phyloP scores from a whole-genome alignment of 2,888 invertebrate genomes.

The Cordilura impudica region DNA sequence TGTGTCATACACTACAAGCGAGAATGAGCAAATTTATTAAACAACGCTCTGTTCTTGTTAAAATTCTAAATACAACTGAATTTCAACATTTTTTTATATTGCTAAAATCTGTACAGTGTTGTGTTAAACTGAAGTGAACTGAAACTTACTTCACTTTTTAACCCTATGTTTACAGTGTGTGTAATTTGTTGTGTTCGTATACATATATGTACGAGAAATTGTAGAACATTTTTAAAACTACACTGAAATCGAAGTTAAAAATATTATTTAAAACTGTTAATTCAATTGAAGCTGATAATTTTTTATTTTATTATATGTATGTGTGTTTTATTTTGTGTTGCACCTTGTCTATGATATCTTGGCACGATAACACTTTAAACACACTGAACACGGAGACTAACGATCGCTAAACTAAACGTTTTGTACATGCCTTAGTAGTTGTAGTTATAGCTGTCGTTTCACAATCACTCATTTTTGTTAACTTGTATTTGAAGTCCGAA shows the following conservation, averaged over 20 bases:
- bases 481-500: not conserved
- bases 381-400: not conserved
- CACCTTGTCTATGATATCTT: conserved; percentile 14
- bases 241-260: not conserved
- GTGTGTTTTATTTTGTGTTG: not conserved
- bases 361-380: conserved; percentile 22
- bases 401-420: not conserved
- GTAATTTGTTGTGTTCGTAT: not conserved
- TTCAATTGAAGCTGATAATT: conserved; percentile 6
- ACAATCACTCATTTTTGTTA: not conserved
- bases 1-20: conserved; percentile 3
- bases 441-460: not conserved
- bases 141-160: conserved; percentile 15
- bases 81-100: conserved; percentile 4
- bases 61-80: conserved; percentile 58
- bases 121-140: not conserved
- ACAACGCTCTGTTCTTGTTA: conserved; percentile 30
- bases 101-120: conserved; percentile 1
- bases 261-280: not conserved
- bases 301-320: too few relatives aligned
- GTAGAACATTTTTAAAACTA: not conserved
- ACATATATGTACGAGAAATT: not conserved
- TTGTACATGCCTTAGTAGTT: not conserved
- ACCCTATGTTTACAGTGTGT: conserved; percentile 38
- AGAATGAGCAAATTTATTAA: not conserved